These are phyloP conservation scores for Pyrgus malvae DNA, from an alignment of 2,888 invertebrate species.

Conservation along the genomic window DNA sequence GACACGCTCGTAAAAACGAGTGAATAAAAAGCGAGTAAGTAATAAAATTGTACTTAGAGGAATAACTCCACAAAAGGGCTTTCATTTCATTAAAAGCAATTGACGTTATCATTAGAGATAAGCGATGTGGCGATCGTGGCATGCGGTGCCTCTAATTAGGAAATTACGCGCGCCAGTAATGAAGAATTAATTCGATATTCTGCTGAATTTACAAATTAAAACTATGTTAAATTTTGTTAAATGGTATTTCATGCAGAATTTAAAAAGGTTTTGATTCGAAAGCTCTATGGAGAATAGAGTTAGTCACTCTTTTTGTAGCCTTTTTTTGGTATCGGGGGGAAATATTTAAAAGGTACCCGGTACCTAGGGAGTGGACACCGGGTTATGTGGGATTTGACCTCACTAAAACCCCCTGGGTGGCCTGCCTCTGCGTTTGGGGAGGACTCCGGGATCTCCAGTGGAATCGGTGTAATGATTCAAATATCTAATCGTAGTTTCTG, in stretches of 20 bases:
- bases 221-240: neutral
- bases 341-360: no score
- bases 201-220: neutral
- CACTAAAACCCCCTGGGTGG: no score
- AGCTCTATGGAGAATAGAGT: no score
- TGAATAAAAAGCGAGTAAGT: slow-evolving; percentile 8
- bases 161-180: slow-evolving; percentile 13
- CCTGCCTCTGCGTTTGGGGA: no score
- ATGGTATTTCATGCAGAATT: neutral
- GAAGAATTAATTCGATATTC: slow-evolving; percentile 1
- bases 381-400: no score
- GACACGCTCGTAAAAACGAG: slow-evolving; percentile 7
- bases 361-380: no score
- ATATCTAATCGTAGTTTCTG: no score
- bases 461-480: no score
- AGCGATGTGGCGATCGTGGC: slow-evolving; percentile 11
- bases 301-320: no score
- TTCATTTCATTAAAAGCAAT: slow-evolving; percentile 24
- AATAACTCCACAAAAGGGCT: slow-evolving; percentile 21
- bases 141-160: slow-evolving; percentile 18
- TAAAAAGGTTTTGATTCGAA: neutral
- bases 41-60: slow-evolving; percentile 22
- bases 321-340: no score
- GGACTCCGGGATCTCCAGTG: no score
- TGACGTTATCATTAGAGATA: slow-evolving; percentile 22